A percentile compares a stretch with the other conserved stretches of the same genome.
These are phyloP conservation scores for Ariolimax columbianus DNA, from an alignment of 2,888 invertebrate species.

Conservation along the genomic window DNA sequence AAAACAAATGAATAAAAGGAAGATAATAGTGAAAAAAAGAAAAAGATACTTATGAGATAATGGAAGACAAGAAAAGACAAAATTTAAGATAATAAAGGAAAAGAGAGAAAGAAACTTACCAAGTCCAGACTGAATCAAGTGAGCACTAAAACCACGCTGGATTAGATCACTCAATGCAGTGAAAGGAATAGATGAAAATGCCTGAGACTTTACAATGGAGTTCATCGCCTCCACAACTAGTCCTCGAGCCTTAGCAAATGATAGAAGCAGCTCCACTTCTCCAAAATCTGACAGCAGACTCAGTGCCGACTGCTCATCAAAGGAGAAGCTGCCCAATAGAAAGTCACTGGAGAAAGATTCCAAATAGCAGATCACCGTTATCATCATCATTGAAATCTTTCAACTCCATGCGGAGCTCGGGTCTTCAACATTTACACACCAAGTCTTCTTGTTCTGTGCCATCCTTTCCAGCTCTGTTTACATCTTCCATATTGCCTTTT, in stretches of 20 bases:
- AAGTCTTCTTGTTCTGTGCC: too few species aligned
- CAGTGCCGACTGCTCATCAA: slow-evolving; percentile 84
- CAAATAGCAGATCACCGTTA: neutral
- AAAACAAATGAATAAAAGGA: too few species aligned
- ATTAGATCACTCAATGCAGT: slow-evolving; percentile 60
- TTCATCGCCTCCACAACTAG: slow-evolving; percentile 70
- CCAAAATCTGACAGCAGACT: slow-evolving; percentile 84
- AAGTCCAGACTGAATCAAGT: slow-evolving; percentile 66
- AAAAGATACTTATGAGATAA: neutral
- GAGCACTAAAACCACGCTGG: slow-evolving; percentile 66
- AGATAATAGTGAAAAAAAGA: neutral
- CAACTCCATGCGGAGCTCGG: too few species aligned
- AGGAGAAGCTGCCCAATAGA: slow-evolving; percentile 83
- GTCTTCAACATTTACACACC: too few species aligned
- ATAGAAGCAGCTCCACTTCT: slow-evolving; percentile 83
- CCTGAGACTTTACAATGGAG: slow-evolving; percentile 60
- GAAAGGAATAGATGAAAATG: slow-evolving; percentile 56
- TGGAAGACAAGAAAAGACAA: neutral
- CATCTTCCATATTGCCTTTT: too few species aligned
- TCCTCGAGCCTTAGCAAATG: slow-evolving; percentile 79
- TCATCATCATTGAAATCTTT: neutral
- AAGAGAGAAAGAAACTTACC: slow-evolving; percentile 24
- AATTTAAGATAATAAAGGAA: too few species aligned
- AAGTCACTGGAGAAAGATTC: slow-evolving; percentile 77
- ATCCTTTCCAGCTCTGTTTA: too few species aligned